A percentile compares a stretch with the other conserved stretches of the same genome.
These are phyloP conservation scores for Cyanistes caeruleus DNA, from an alignment of 2,113 vertebrate genomes.

Conservation along the genomic window DNA sequence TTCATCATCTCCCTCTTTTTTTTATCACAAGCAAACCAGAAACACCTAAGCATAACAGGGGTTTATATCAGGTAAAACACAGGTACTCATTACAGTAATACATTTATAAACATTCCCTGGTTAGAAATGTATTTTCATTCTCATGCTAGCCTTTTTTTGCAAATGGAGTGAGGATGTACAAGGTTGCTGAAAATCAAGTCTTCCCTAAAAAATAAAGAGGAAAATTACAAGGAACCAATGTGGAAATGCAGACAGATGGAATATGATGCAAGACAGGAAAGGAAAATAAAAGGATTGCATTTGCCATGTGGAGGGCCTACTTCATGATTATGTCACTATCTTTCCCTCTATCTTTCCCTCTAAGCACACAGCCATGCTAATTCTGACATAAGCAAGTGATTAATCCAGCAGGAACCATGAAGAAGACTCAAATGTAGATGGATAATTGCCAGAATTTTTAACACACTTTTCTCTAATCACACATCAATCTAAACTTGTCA, in stretches of 20 bases:
- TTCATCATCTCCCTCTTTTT: background rate
- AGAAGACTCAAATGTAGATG: background rate
- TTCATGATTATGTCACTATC: accelerated
- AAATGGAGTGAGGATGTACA: background rate
- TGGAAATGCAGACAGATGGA: background rate
- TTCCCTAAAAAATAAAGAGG: background rate
- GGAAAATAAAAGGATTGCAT: background rate
- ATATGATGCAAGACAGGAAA: background rate
- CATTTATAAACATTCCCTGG: background rate
- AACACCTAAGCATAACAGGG: background rate
- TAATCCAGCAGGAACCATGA: background rate
- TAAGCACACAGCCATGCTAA: background rate
- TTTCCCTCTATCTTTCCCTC: background rate
- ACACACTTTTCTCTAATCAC: background rate
- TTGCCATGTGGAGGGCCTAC: background rate
- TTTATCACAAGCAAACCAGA: background rate
- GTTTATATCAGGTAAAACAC: background rate
- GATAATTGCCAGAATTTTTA: background rate
- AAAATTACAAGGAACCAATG: background rate
- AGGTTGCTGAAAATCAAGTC: background rate
- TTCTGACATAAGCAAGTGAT: background rate
- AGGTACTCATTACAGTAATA: background rate
- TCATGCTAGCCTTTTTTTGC: background rate
- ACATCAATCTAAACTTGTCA: background rate
- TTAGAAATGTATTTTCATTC: background rate